phyloP scores from a whole-genome alignment of 2,888 invertebrate species.

The Crossocerus cetratus region DNA sequence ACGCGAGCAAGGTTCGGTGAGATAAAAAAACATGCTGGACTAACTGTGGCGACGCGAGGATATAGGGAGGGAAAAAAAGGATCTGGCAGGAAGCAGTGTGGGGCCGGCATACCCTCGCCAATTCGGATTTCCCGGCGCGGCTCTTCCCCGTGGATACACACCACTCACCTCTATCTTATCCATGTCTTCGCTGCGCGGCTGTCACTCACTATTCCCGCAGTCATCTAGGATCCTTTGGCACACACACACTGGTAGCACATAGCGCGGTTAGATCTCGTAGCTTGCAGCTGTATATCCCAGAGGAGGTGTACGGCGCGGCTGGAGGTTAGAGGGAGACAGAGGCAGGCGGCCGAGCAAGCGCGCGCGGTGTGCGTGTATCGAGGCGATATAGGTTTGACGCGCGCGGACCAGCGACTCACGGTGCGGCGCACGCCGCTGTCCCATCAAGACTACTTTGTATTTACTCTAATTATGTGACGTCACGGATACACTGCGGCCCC shows the following conservation, averaged over 20 bases:
- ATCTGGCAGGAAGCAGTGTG: slow-evolving; percentile 26
- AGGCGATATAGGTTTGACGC: slow-evolving; percentile 65
- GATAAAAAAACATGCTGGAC: too few relatives aligned
- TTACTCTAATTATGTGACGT: slow-evolving; percentile 85
- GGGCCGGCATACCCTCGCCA: background rate
- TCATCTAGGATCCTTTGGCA: slow-evolving; percentile 71
- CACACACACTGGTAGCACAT: slow-evolving; percentile 68
- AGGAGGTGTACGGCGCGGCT: slow-evolving; percentile 19
- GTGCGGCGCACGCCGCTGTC: slow-evolving; percentile 81
- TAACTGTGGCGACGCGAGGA: slow-evolving; percentile 1
- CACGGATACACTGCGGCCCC: slow-evolving; percentile 78
- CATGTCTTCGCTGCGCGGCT: slow-evolving; percentile 71
- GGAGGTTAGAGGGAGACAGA: background rate
- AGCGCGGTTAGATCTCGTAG: slow-evolving; percentile 44
- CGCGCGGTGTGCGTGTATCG: slow-evolving; percentile 59
- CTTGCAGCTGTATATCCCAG: too few relatives aligned
- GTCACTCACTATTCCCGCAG: slow-evolving; percentile 73
- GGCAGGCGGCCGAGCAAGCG: slow-evolving; percentile 37
- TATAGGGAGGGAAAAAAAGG: slow-evolving; percentile 22
- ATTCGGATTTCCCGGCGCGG: slow-evolving; percentile 5
- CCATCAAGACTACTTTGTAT: slow-evolving; percentile 83
- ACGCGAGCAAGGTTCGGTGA: too few relatives aligned
- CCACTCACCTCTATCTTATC: slow-evolving; percentile 75
- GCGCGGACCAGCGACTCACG: slow-evolving; percentile 74
- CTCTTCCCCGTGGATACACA: background rate